Conservation (phyloP, 2,113 vertebrate species). For the Campylomormyrus tamandua region DNA sequence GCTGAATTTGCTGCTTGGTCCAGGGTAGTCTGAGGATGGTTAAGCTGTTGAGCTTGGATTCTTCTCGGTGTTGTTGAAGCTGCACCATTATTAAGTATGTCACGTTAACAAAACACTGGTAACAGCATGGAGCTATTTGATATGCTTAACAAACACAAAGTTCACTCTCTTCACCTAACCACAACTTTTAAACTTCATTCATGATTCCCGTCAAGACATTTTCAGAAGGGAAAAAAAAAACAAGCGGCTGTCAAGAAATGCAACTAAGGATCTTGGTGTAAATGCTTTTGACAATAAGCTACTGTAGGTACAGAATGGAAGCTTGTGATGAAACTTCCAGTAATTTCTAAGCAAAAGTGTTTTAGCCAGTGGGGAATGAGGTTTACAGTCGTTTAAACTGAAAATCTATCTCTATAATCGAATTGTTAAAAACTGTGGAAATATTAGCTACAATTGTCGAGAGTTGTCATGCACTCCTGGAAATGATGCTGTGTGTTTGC, state of each 20-base stretch:
- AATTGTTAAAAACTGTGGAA: not conserved
- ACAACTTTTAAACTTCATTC: not conserved
- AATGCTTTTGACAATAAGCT: not conserved
- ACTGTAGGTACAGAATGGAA: not conserved
- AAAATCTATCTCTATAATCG: not conserved
- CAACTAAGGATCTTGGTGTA: not conserved
- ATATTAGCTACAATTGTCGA: not conserved
- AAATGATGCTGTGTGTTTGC: not conserved
- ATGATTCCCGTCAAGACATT: not conserved
- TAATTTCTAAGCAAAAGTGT: not conserved
- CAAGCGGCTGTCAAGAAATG: not conserved
- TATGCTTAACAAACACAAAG: not conserved
- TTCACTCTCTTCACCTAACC: not conserved
- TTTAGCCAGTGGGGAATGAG: not conserved
- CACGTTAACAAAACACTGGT: not conserved
- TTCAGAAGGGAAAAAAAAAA: not conserved
- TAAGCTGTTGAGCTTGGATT: not conserved
- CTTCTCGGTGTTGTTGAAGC: not conserved
- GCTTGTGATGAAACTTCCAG: conserved; percentile 7
- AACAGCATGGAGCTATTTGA: not conserved
- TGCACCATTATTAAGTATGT: not conserved
- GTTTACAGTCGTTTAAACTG: not conserved
- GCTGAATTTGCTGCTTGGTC: not conserved
- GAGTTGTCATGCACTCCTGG: not conserved
- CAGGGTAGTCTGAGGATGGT: not conserved